A percentile compares a stretch with the other conserved stretches of the same genome.
These are phyloP conservation scores for Nibea coibor DNA, from an alignment of 2,113 vertebrate genomes.

Conservation along the genomic window DNA sequence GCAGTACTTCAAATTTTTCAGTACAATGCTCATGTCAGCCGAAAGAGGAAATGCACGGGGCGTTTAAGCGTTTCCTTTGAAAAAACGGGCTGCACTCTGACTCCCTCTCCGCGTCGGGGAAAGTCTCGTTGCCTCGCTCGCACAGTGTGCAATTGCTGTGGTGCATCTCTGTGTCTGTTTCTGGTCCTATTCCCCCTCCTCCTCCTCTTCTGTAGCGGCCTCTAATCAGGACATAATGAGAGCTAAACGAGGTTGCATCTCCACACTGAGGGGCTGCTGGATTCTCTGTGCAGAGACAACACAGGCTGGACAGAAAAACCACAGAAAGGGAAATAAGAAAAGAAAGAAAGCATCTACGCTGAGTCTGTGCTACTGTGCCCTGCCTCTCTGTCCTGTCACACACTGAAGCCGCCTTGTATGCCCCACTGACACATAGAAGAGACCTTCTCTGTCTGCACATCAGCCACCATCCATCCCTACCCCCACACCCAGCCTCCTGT, in stretches of 20 bases:
- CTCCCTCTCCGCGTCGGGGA: slow-evolving; percentile 1
- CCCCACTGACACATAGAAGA: slow-evolving; percentile 72
- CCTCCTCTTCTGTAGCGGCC: slow-evolving; percentile 71
- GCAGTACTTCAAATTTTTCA: slow-evolving; percentile 68
- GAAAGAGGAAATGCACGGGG: slow-evolving; percentile 42
- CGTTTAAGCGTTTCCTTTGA: slow-evolving; percentile 48
- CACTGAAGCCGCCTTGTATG: slow-evolving; percentile 79
- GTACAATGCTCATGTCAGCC: slow-evolving; percentile 51
- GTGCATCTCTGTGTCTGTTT: slow-evolving; percentile 70
- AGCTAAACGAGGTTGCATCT: slow-evolving; percentile 83
- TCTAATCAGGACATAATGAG: slow-evolving; percentile 85
- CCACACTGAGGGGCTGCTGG: slow-evolving; percentile 71
- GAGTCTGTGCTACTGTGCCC: slow-evolving; percentile 52
- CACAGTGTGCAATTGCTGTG: slow-evolving; percentile 30
- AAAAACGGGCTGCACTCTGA: slow-evolving; percentile 42
- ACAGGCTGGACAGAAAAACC: slow-evolving; percentile 40
- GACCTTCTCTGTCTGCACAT: slow-evolving; percentile 80
- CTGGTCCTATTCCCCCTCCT: slow-evolving; percentile 55
- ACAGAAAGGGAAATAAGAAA: slow-evolving; percentile 9
- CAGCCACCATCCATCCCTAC: slow-evolving; percentile 69
- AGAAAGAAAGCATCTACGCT: slow-evolving; percentile 49
- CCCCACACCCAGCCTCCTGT: slow-evolving; percentile 68
- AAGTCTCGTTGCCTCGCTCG: slow-evolving; percentile 24
- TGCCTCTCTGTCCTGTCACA: slow-evolving; percentile 70
- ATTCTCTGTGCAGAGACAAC: slow-evolving; percentile 60